Evolutionary conservation across 2,113 vertebrate genomes (phyloP), one percentile per base, ranked within the genome.

Genomic region (Uropsilus gracilis): DNA sequence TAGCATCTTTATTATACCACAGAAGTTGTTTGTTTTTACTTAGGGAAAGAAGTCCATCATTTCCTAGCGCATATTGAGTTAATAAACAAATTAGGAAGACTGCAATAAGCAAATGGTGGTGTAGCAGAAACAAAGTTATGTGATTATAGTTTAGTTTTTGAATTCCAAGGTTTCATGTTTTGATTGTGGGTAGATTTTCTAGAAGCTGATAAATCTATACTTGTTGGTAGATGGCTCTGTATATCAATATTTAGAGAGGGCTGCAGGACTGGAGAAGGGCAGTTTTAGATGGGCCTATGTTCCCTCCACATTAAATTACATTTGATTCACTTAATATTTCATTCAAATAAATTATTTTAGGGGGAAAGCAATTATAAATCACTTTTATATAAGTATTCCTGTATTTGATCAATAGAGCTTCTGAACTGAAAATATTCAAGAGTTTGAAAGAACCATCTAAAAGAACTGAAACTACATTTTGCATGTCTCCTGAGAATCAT

Each of bases 11-110:
- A 89, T 91, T 86, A 80, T 91, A 18, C 57, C 10, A 77, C 10
- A 86, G 91, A 73, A 66, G 20, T 84, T 55, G 9, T 64, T 75
- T 78, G 84, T 73, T 77, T 78, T 86, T 88, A 50, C 44, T 71
- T 59, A 34, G 32, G 83, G 30, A 91, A 82, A 90, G n/a, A 91
- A 78, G 8, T 32, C 5, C 32, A n/a, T 91, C n/a, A 1, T 16
- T 8, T 94, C 57, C n/a, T 78, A 32, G 30, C 88, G 82, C 32
- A 34, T 68, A 68, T 71, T n/a, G 50, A 89, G 55, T 89, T 46
- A 95, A 80, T 85, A 94, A 89, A 91, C 69, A 78, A 83, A 84
- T 95, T 86, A 93, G 86, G 89, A 89, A 95, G 64, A 16, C 13
- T 80, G n/a, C n/a, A 89, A 66, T 83, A 91, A 93, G 20, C 42